Conservation (phyloP, 2,888 invertebrate species). For the Cantharis rustica region DNA sequence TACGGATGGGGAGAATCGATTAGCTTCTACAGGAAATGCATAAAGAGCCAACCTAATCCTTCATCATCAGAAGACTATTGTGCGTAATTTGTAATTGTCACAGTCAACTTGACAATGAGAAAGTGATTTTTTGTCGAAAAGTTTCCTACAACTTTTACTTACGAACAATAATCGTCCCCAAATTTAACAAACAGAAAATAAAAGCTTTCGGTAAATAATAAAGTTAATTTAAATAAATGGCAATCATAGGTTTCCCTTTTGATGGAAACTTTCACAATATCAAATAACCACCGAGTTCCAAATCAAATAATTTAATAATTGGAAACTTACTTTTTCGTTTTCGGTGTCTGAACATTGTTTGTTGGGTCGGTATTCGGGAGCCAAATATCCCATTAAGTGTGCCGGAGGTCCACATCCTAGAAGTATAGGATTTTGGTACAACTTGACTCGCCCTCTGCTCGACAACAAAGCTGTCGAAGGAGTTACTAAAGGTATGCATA, state of each 20-base stretch:
- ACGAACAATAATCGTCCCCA: neutral
- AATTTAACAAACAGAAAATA: neutral
- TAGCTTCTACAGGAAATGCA: neutral
- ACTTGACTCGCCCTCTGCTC: conserved; percentile 60
- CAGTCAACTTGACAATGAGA: neutral
- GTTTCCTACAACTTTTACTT: neutral
- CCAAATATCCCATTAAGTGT: conserved; percentile 57
- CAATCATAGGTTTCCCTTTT: neutral
- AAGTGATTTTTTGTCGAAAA: neutral
- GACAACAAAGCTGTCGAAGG: conserved; percentile 61
- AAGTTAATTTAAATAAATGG: neutral
- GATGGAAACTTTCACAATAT: neutral
- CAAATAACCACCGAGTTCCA: neutral
- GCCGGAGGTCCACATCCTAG: conserved; percentile 43
- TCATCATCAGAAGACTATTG: neutral
- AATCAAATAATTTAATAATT: conserved; percentile 1
- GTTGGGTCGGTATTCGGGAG: conserved; percentile 62
- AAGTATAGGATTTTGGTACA: conserved; percentile 44
- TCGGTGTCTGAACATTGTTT: conserved; percentile 61
- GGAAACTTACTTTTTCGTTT: conserved; percentile 60
- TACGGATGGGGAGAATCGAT: neutral
- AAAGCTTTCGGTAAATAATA: neutral
- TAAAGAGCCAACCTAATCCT: neutral
- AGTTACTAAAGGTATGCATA: conserved; percentile 60
- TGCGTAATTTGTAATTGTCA: neutral